phyloP scores from a whole-genome alignment of 2,113 vertebrate genomes.

The Burhinus bistriatus region DNA sequence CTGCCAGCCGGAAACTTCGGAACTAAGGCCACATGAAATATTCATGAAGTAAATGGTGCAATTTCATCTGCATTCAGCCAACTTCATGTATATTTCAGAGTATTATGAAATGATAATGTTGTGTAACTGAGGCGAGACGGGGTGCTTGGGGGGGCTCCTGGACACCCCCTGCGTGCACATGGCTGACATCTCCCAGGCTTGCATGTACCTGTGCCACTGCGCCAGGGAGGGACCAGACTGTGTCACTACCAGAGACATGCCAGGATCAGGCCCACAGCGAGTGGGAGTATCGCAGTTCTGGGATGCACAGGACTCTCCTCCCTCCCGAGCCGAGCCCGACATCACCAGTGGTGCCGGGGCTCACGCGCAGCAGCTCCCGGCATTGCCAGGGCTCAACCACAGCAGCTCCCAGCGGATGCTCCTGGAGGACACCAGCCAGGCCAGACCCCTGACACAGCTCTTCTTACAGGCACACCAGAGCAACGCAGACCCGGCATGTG shows the following conservation, averaged over 20 bases:
- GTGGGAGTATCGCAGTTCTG: not conserved
- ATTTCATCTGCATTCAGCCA: constrained; percentile 81
- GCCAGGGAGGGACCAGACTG: not conserved
- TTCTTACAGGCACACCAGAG: not conserved
- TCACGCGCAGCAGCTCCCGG: not conserved
- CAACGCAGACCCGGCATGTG: fast-evolving
- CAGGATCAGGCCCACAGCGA: not conserved
- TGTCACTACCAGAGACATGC: fast-evolving
- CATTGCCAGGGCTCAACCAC: not conserved
- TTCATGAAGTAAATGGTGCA: constrained; percentile 83
- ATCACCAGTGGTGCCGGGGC: fast-evolving
- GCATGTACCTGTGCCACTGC: fast-evolving
- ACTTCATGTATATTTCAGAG: constrained; percentile 82
- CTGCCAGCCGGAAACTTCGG: constrained; percentile 69
- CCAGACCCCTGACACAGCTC: not conserved
- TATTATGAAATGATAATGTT: constrained; percentile 78
- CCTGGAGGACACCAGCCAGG: not conserved
- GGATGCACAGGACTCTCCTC: not conserved
- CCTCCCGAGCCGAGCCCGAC: not conserved
- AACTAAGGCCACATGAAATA: constrained; percentile 78
- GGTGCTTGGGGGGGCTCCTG: not conserved
- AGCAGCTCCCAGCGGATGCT: not conserved
- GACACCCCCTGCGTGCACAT: not conserved
- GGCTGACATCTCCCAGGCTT: not conserved
- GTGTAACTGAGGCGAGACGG: constrained; percentile 53